These are phyloP conservation scores for Rhogogaster chlorosoma DNA, from an alignment of 2,888 invertebrate species.

Conservation along the genomic window DNA sequence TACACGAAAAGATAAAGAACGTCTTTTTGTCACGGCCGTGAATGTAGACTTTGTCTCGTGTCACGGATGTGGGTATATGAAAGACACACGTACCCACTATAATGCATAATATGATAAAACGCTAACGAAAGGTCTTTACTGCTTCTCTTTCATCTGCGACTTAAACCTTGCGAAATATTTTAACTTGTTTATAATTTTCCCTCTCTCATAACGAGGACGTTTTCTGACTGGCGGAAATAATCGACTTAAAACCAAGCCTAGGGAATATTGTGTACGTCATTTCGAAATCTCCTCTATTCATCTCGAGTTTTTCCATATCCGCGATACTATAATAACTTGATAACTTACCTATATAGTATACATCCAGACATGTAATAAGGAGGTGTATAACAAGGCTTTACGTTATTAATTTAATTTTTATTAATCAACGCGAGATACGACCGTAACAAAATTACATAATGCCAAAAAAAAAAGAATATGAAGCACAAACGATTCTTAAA, in stretches of 20 bases:
- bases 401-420: not conserved
- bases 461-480: not conserved
- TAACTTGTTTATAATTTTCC: not conserved
- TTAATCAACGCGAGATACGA: not conserved
- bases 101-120: constrained; percentile 6
- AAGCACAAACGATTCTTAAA: not conserved
- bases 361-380: too few species aligned
- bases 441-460: not conserved
- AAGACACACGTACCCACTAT: not conserved
- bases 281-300: not conserved
- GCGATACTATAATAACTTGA: not conserved
- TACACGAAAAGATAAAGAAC: not conserved
- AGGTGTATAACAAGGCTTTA: not conserved
- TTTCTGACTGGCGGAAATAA: constrained; percentile 38
- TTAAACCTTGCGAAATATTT: constrained; percentile 27
- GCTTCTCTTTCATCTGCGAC: not conserved
- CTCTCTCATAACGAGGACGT: constrained; percentile 16
- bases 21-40: constrained; percentile 44
- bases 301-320: not conserved
- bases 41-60: not conserved
- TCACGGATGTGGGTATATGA: not conserved
- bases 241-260: not conserved
- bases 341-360: not conserved
- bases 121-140: not conserved
- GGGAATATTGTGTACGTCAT: not conserved